phyloP scores from a whole-genome alignment of 2,797 vertebrate species.

The Lerista edwardsae region DNA sequence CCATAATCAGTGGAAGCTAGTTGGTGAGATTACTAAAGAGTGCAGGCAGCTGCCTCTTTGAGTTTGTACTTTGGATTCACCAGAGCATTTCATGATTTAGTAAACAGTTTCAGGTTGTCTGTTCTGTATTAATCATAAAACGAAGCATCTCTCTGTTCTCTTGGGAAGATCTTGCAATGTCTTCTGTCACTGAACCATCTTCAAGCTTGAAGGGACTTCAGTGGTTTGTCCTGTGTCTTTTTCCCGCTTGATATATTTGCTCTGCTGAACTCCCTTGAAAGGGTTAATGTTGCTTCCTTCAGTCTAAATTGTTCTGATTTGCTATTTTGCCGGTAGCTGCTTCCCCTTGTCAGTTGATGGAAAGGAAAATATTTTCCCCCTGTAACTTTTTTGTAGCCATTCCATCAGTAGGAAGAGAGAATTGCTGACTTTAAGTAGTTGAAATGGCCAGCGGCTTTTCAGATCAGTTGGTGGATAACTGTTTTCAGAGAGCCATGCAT shows the following conservation, averaged over 20 bases:
- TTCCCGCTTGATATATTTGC: neutral
- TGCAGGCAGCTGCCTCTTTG: neutral
- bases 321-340: neutral
- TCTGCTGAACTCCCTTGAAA: neutral
- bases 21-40: neutral
- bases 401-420: neutral
- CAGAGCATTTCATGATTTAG: neutral
- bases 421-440: neutral
- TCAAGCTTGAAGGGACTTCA: neutral
- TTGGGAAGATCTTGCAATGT: neutral
- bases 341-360: slow-evolving; percentile 23
- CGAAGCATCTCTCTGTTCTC: too few relatives aligned
- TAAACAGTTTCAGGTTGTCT: neutral
- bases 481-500: neutral
- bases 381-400: neutral
- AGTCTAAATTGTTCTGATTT: neutral
- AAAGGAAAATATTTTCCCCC: neutral
- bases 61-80: neutral
- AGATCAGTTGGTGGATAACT: neutral
- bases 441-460: slow-evolving; percentile 5
- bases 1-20: neutral
- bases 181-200: neutral
- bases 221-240: neutral
- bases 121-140: too few relatives aligned
- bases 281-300: neutral